These are phyloP conservation scores for Dendroctonus valens DNA, from an alignment of 1,140 invertebrate species.

Conservation along the genomic window DNA sequence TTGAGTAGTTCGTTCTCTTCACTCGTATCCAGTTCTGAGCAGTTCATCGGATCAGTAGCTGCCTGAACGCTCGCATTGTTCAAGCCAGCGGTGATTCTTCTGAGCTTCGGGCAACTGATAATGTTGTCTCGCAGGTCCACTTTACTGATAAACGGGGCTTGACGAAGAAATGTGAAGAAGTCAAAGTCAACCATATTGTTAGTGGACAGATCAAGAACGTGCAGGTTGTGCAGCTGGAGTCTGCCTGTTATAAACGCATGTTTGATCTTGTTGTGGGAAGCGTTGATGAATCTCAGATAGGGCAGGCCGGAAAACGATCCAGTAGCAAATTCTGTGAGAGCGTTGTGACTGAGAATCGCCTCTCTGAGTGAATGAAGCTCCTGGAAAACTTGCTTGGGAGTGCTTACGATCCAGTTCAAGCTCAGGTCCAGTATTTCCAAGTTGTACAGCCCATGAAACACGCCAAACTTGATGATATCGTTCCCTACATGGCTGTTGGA, in stretches of 20 bases:
- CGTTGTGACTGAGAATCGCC: constrained; percentile 39
- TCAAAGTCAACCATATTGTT: constrained; percentile 44
- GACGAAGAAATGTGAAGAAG: constrained; percentile 38
- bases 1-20: constrained; percentile 1
- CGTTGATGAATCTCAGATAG: constrained; percentile 38
- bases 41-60: constrained; percentile 1
- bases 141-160: constrained; percentile 37
- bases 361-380: constrained; percentile 35
- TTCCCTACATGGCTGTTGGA: constrained; percentile 46
- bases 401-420: constrained; percentile 32
- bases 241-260: constrained; percentile 38
- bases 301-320: constrained; percentile 40
- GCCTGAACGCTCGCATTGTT: constrained; percentile 2
- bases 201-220: constrained; percentile 42
- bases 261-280: constrained; percentile 40
- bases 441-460: constrained; percentile 38
- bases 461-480: constrained; percentile 49
- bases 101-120: constrained; percentile 5
- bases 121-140: constrained; percentile 29
- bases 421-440: constrained; percentile 43
- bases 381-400: constrained; percentile 33
- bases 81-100: constrained; percentile 4
- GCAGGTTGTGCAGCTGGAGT: constrained; percentile 37
- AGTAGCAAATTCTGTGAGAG: constrained; percentile 33
- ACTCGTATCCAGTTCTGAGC: neutral